A percentile compares a stretch with the other conserved stretches of the same genome.
Conservation (phyloP, 2,888 invertebrate genomes). For the Hirtodrosophila cameraria region DNA sequence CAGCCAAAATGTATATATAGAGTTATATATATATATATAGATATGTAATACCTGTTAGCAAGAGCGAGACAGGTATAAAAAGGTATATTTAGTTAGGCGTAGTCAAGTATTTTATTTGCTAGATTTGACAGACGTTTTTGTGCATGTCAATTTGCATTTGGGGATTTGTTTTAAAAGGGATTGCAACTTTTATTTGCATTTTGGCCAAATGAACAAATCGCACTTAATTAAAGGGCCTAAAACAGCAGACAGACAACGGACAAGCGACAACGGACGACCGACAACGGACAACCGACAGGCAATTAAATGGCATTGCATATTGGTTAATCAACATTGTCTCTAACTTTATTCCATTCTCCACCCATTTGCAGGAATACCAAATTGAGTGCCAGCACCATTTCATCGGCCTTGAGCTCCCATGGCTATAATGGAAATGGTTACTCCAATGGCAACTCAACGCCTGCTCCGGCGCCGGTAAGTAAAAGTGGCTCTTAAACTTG, state of each 20-base stretch:
- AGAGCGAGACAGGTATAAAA: background rate
- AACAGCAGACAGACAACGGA: background rate
- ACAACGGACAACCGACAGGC: background rate
- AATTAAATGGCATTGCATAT: constrained; percentile 24
- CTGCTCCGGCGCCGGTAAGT: constrained; percentile 82
- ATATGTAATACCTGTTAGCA: background rate
- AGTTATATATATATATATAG: constrained; percentile 2
- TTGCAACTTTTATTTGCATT: constrained; percentile 28
- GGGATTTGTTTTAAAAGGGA: constrained; percentile 59
- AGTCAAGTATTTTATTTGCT: constrained; percentile 15
- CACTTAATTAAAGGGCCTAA: constrained; percentile 62
- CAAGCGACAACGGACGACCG: no score
- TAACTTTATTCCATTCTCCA: constrained; percentile 7
- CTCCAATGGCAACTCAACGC: constrained; percentile 79
- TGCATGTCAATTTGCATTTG: constrained; percentile 48
- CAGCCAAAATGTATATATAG: constrained; percentile 23
- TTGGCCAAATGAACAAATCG: constrained; percentile 58
- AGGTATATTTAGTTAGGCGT: background rate
- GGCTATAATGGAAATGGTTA: constrained; percentile 83
- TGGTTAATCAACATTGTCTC: constrained; percentile 15
- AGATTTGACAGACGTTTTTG: constrained; percentile 4
- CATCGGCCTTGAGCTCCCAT: constrained; percentile 88
- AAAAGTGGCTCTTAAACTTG: constrained; percentile 8
- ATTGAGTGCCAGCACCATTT: constrained; percentile 90
- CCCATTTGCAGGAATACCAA: constrained; percentile 88